phyloP scores from a whole-genome alignment of 1,140 invertebrate genomes.

The Scaptomyza pallida region DNA sequence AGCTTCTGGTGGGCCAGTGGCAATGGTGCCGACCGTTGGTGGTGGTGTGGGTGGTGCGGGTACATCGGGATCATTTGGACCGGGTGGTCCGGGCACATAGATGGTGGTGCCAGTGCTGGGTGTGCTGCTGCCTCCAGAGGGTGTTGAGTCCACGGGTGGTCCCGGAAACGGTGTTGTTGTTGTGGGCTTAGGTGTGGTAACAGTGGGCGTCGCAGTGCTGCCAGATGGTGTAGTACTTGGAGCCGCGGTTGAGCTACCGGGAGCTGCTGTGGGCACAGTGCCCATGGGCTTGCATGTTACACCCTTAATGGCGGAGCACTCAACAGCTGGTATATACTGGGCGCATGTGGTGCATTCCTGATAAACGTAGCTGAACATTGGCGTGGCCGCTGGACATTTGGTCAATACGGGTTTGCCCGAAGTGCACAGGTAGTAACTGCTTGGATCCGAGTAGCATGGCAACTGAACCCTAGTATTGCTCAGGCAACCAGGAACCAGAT shows the following conservation, averaged over 20 bases:
- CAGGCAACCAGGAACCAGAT: slow-evolving; percentile 34
- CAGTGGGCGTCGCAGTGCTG: not conserved
- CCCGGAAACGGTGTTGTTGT: not conserved
- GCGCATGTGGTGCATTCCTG: slow-evolving; percentile 43
- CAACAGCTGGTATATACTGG: slow-evolving; percentile 39
- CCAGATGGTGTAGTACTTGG: not conserved
- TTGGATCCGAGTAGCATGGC: slow-evolving; percentile 55
- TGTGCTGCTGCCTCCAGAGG: not conserved
- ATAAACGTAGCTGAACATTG: slow-evolving; percentile 42
- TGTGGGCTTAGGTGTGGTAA: not conserved
- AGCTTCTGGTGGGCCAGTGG: slow-evolving; percentile 36
- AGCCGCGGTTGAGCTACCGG: not conserved
- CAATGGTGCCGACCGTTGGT: slow-evolving; percentile 46
- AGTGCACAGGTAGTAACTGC: slow-evolving; percentile 35
- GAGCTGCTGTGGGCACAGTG: not conserved
- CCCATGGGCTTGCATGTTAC: slow-evolving; percentile 22
- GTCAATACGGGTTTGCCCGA: not conserved
- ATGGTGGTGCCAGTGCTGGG: slow-evolving; percentile 22
- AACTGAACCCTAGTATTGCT: slow-evolving; percentile 16
- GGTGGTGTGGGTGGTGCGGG: slow-evolving; percentile 53
- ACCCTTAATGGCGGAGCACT: slow-evolving; percentile 11
- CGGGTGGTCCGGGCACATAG: slow-evolving; percentile 53
- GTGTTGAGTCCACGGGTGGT: not conserved
- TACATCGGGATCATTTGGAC: slow-evolving; percentile 37
- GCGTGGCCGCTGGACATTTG: not conserved